A percentile compares a stretch with the other conserved stretches of the same genome.
phyloP scores from a whole-genome alignment of 1,140 invertebrate species.

The Heterodera schachtii region DNA sequence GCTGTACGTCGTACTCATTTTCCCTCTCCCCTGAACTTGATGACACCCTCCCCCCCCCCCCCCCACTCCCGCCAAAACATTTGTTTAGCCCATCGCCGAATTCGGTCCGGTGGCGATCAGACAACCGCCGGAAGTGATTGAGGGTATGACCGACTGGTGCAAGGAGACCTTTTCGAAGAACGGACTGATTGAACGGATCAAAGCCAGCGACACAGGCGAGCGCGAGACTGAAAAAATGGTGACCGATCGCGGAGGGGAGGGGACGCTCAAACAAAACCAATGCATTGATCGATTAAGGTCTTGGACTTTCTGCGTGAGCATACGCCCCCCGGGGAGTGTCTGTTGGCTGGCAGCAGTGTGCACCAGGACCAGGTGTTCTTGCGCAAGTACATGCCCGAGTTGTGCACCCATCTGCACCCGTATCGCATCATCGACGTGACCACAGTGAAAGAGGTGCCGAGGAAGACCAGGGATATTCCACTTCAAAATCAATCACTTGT shows the following conservation, averaged over 20 bases:
- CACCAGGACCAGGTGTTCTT: conserved; percentile 82
- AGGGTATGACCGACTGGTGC: conserved; percentile 52
- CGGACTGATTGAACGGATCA: conserved; percentile 41
- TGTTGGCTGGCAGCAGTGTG: conserved; percentile 85
- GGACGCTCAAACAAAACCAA: neutral
- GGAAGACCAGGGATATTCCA: too few species aligned
- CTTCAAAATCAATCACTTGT: too few species aligned
- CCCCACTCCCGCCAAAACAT: too few species aligned
- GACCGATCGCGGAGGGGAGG: neutral
- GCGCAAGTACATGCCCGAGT: conserved; percentile 75
- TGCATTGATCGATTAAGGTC: conserved; percentile 66
- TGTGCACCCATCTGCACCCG: conserved; percentile 77
- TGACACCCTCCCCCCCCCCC: too few species aligned
- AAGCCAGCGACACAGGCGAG: conserved; percentile 74
- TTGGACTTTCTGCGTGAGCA: conserved; percentile 77
- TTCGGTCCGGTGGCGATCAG: conserved; percentile 44
- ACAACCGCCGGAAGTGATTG: conserved; percentile 42
- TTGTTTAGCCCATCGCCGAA: conserved; percentile 39
- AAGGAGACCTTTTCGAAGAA: conserved; percentile 50
- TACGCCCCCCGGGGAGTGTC: conserved; percentile 71
- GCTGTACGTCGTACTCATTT: too few species aligned
- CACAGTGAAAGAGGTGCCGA: conserved; percentile 75
- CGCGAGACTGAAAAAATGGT: conserved; percentile 73
- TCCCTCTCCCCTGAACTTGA: too few species aligned
- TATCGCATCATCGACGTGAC: conserved; percentile 92